Base-by-base conservation (phyloP, 1,140 invertebrate genomes). In the Helicoverpa zea region DNA sequence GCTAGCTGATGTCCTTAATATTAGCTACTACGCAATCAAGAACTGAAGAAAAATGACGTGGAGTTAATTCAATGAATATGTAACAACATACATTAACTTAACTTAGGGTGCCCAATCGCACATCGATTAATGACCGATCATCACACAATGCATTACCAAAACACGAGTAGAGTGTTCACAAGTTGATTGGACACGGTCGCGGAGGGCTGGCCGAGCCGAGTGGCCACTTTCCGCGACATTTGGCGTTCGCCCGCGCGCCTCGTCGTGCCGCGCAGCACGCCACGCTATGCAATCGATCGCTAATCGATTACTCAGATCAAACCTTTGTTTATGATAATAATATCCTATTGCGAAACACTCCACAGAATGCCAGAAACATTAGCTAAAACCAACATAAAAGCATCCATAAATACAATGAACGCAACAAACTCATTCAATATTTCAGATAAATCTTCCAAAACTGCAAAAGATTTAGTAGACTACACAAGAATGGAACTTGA, bases 401-500 rank as follows among this genome's bases (percentile, higher is more conserved):
- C 56, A 49, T 59, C 35, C 43, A 58, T 75, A 70, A 70, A 70
- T 64, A 64, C 29, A 58, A 52, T 52, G 12, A 75, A 74, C 72
- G 30, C 14, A 43, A 59, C 30, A 18, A 2, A 18, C 59, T 13
- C 23, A 77, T 51, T 64, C 56, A 64, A 64, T 29, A 35, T 77
- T 63, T 13, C 49, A 70, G 16, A 70, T 70, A 76, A 81, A 81
- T 76, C 63, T 64, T 81, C 74, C 47, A 14, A 51, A 70, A 51
- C 56, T 63, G 68, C 58, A 56, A 59, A 87, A 85, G 86, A 91
- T 91, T 91, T 91, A 89, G 81, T 82, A 85, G 63, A 66, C 70
- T 51, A 80, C 58, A 51, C 79, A 84, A 70, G 61, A 82, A 85
- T 83, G 68, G 52, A 79, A 74, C 49, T 82, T 87, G 84, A 87